These are phyloP conservation scores for Trissolcus basalis DNA, from an alignment of 1,140 invertebrate genomes.

Conservation along the genomic window DNA sequence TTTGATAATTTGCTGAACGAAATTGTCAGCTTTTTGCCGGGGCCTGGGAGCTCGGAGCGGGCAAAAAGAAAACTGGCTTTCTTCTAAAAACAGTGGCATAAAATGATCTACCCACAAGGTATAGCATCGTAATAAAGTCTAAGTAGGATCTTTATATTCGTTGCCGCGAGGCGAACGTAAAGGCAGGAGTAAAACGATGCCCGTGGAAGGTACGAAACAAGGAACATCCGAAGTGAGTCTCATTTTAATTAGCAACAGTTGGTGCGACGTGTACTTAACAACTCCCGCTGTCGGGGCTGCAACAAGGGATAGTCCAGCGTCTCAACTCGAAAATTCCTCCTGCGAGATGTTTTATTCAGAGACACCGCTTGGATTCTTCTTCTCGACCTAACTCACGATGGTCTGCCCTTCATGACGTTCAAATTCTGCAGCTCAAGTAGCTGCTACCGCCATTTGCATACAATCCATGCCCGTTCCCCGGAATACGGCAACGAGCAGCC, in stretches of 20 bases:
- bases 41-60: constrained; percentile 1
- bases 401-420: constrained; percentile 63
- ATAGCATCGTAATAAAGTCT: constrained; percentile 73
- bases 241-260: constrained; percentile 76
- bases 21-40: constrained; percentile 16
- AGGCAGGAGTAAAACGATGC: constrained; percentile 42
- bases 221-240: constrained; percentile 67
- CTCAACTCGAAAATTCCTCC: constrained; percentile 69
- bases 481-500: constrained; percentile 26
- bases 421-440: constrained; percentile 70
- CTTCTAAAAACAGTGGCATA: constrained; percentile 67
- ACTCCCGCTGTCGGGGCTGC: constrained; percentile 62
- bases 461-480: constrained; percentile 69
- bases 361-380: constrained; percentile 70
- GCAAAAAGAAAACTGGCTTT: constrained; percentile 19
- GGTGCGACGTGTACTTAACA: constrained; percentile 75
- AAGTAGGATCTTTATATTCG: constrained; percentile 77
- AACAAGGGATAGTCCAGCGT: constrained; percentile 51
- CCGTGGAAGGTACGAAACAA: constrained; percentile 55
- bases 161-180: constrained; percentile 68
- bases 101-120: constrained; percentile 71
- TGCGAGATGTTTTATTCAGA: constrained; percentile 75
- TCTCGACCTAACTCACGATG: constrained; percentile 64
- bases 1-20: constrained; percentile 17
- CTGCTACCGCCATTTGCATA: constrained; percentile 75